Base-by-base conservation (phyloP, 2,797 vertebrate genomes). In the Manis pentadactyla region DNA sequence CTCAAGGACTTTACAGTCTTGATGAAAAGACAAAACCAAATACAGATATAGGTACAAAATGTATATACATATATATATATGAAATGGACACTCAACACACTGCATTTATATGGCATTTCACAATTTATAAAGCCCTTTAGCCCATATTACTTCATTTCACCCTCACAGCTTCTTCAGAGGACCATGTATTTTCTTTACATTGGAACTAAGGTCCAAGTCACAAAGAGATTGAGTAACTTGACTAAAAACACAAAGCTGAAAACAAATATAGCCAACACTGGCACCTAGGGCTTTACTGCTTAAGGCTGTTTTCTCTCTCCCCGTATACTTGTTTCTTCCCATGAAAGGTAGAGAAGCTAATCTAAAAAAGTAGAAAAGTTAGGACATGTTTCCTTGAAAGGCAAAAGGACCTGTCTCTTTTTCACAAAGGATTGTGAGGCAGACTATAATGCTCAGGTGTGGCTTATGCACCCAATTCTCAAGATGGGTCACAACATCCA, bases 171-270 rank as follows among this genome's bases (percentile, higher is more conserved):
- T 94, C 82, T 74, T 82, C 78, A 77, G 2, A 94, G 23, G 23
- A 97, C 85, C 31, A n/a, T 19, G 17, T 25, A 49, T 82, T 88
- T 90, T 83, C 61, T 75, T 55, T 12, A 53, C n/a, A 19, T 1
- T 88, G 64, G 34, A 92, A 87, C n/a, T 37, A 29, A 93, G 6
- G 31, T 71, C 19, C 34, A 96, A 68, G 46, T 39, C 27, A 87
- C 71, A 90, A 66, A 87, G 39, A 81, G 31, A 84, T 0, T 90
- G 27, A 96, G 63, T 94, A 96, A 87, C 53, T 46, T 86, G 15
- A 91, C 39, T 57, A 46, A 95, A 79, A 34, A n/a, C n/a, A 91
- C 39, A 91, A 87, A 91, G 29, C n/a, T 93, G 71, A 90, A 82
- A 81, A 49, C 37, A 96, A 18, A 95, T 31, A 86, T 0, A 81